A percentile compares a stretch with the other conserved stretches of the same genome.
Conservation (phyloP, 35 echinoderm and acorn worm genomes). For the Ptychodera flava region DNA sequence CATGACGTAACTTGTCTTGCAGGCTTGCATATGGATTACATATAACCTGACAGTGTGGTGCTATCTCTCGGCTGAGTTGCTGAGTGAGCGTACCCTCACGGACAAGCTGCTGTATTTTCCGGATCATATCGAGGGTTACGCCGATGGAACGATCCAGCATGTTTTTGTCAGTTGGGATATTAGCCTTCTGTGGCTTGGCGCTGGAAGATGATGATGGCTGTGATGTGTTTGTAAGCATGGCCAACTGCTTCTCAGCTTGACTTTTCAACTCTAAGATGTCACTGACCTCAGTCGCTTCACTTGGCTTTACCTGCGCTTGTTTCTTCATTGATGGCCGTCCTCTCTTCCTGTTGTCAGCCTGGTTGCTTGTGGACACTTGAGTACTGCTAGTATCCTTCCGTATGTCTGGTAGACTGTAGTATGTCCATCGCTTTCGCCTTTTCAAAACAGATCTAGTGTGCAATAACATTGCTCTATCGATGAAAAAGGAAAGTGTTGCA, state of each 20-base stretch:
- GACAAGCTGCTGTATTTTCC: not conserved
- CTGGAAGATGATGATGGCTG: not conserved
- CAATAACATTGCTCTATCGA: not conserved
- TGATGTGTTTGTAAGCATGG: not conserved
- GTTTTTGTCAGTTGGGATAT: not conserved
- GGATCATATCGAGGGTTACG: not conserved
- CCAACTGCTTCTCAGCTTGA: not conserved
- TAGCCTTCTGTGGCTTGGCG: not conserved
- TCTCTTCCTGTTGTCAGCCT: not conserved
- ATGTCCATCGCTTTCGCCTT: not conserved
- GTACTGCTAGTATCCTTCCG: not conserved
- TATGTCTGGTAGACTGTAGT: not conserved
- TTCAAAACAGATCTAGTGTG: not conserved
- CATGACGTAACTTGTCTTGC: not conserved
- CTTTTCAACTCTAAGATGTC: not conserved
- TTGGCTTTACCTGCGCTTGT: not conserved
- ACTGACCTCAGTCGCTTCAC: not conserved
- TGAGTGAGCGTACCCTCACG: not conserved
- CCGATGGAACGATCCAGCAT: not conserved
- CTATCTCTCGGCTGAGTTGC: not conserved
- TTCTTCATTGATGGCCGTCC: no score
- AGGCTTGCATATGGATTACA: not conserved
- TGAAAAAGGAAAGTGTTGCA: not conserved
- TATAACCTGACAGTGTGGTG: not conserved
- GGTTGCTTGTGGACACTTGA: not conserved